Evolutionary conservation across 1,140 invertebrate species (phyloP).

Genomic region (Lasioglossum albipes): DNA sequence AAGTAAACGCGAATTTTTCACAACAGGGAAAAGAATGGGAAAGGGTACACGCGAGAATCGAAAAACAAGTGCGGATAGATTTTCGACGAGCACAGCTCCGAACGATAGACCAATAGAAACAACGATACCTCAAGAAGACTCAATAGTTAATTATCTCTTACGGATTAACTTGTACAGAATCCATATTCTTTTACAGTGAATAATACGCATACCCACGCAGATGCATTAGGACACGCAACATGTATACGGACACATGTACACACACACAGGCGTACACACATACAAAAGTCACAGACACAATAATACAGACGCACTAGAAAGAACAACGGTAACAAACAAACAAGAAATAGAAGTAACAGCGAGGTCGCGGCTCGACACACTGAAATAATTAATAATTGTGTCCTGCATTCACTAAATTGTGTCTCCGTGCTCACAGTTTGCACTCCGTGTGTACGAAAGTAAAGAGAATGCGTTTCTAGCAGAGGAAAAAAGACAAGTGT

Average conservation of each 20-base stretch:
- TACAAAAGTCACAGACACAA: background rate
- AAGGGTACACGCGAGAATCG: background rate
- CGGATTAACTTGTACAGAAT: conserved; percentile 79
- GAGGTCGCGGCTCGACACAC: conserved; percentile 48
- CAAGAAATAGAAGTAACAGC: conserved; percentile 43
- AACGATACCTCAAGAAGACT: conserved; percentile 81
- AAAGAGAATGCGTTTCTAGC: conserved; percentile 61
- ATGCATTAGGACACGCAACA: background rate
- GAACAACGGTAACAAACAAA: conserved; percentile 38
- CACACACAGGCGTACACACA: background rate
- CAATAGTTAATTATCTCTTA: conserved; percentile 79
- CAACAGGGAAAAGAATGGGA: background rate
- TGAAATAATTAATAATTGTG: conserved; percentile 31
- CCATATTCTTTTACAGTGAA: conserved; percentile 80
- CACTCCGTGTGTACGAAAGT: conserved; percentile 62
- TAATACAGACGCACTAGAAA: conserved; percentile 34
- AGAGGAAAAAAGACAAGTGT: conserved; percentile 55
- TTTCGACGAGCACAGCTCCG: conserved; percentile 68
- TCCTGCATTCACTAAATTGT: conserved; percentile 58
- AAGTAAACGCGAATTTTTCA: conserved; percentile 1
- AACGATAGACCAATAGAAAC: conserved; percentile 81
- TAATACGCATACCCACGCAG: conserved; percentile 36
- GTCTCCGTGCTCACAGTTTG: conserved; percentile 71
- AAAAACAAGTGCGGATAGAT: conserved; percentile 27
- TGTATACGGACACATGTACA: background rate